A percentile compares a stretch with the other conserved stretches of the same genome.
These are phyloP conservation scores for Catonia carolina DNA, from an alignment of 2,888 invertebrate genomes.

Conservation along the genomic window DNA sequence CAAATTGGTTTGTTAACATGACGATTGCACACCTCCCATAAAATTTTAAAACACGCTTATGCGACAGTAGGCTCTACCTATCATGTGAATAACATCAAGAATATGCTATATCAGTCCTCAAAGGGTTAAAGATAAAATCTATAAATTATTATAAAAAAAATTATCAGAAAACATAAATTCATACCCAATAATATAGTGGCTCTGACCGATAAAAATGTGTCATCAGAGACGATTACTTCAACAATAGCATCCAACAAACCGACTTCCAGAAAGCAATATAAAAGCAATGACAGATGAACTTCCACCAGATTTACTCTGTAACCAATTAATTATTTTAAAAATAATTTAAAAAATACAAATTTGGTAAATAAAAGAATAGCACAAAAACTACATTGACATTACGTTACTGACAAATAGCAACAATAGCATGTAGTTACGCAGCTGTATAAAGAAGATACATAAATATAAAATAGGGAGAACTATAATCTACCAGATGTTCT, in stretches of 20 bases:
- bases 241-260: constrained; percentile 83
- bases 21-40: too few species aligned
- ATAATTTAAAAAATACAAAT: neutral
- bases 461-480: too few species aligned
- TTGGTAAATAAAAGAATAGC: neutral
- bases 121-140: neutral
- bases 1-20: too few species aligned
- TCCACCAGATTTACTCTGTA: constrained; percentile 82
- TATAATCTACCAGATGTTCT: too few species aligned
- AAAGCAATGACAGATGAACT: constrained; percentile 80
- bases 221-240: constrained; percentile 84
- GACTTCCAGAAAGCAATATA: constrained; percentile 81
- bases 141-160: too few species aligned
- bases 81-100: neutral
- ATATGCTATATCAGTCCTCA: too few species aligned
- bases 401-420: neutral
- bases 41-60: too few species aligned
- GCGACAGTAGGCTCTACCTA: too few species aligned
- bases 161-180: too few species aligned
- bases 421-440: too few species aligned
- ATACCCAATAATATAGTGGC: constrained; percentile 80
- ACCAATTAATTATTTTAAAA: constrained; percentile 20
- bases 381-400: neutral
- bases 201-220: constrained; percentile 82
- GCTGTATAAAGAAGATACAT: too few species aligned